Evolutionary conservation across 2,113 vertebrate genomes (phyloP), one percentile per base, ranked within the genome.

Genomic region (Centropus unirufus): DNA sequence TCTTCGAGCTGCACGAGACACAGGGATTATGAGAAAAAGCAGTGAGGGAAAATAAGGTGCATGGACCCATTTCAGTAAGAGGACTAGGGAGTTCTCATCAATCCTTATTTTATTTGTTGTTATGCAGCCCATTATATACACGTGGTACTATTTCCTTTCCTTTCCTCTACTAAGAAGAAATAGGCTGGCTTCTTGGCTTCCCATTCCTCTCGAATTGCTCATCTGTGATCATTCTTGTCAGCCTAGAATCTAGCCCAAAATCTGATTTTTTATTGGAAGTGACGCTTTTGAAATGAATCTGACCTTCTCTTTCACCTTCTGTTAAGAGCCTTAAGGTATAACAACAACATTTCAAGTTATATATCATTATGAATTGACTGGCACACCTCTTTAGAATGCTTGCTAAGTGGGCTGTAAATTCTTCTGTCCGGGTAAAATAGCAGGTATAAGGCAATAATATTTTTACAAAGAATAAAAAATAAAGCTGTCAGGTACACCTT

Each of bases 271-370:
- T 24, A 93, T 94, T 94, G 69, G 61, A 90, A 92, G 62, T 76
- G 90, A 34, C 90, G 79, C 76, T 91, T 91, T 14, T 93, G 84
- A 93, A 96, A 95, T 96, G 61, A 92, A 64, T 52, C 51, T 92
- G 93, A 89, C 91, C 95, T 96, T 95, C 79, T 92, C 42, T 89
- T 96, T 94, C 83, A 86, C 84, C 80, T 95, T 92, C 91, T 95
- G 73, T 91, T 52, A 62, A 67, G 32, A 94, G 61, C 76, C 82
- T 90, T 95, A 92, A 94, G 78, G 62, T 94, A 51, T 76, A 95
- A 74, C 70, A 91, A 76, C 89, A 95, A 70, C 72, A 73, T 90
- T 96, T 91, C 81, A 79, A 90, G 76, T 75, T 90, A 68, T 30
- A 49, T 79, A 83, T 46, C 64, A 69, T 75, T 92, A 57, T 36